phyloP scores from a whole-genome alignment of 2,888 invertebrate genomes.

The Macrosiphum euphorbiae region DNA sequence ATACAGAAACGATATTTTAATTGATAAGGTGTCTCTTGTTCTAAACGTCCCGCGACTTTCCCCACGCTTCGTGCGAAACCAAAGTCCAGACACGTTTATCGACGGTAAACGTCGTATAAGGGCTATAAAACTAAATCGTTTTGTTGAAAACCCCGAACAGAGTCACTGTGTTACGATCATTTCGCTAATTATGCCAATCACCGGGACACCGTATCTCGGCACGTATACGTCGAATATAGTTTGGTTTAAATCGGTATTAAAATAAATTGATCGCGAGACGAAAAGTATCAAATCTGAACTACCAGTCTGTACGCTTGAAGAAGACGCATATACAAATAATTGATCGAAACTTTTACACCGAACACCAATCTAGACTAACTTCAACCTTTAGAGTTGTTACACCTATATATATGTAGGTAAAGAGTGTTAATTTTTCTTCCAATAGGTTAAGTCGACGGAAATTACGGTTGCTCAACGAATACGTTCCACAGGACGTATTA shows the following conservation, averaged over 20 bases:
- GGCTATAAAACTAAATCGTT: not conserved
- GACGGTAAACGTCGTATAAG: not conserved
- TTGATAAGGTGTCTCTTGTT: conserved; percentile 10
- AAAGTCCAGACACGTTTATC: not conserved
- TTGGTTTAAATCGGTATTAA: not conserved
- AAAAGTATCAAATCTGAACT: not conserved
- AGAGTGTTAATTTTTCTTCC: not conserved
- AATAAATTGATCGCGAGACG: not conserved
- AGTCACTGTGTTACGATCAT: not conserved
- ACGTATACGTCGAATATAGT: not conserved
- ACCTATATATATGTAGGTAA: not conserved
- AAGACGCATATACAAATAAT: not conserved
- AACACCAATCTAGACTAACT: not conserved
- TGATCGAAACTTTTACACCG: not conserved
- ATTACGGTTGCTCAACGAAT: not conserved
- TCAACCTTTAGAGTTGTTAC: not conserved
- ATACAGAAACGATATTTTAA: conserved; percentile 24
- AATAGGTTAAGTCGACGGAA: not conserved
- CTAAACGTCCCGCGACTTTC: not conserved
- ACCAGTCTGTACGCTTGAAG: not conserved
- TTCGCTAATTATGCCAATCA: conserved; percentile 6
- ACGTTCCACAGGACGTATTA: not conserved
- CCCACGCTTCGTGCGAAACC: not conserved
- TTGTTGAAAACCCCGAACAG: not conserved
- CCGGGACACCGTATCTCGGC: not conserved